Percentiles rank a stretch among this genome's conserved stretches.
Evolutionary conservation across 1,140 invertebrate genomes (phyloP).

Genomic region (Saxidomus purpurata): DNA sequence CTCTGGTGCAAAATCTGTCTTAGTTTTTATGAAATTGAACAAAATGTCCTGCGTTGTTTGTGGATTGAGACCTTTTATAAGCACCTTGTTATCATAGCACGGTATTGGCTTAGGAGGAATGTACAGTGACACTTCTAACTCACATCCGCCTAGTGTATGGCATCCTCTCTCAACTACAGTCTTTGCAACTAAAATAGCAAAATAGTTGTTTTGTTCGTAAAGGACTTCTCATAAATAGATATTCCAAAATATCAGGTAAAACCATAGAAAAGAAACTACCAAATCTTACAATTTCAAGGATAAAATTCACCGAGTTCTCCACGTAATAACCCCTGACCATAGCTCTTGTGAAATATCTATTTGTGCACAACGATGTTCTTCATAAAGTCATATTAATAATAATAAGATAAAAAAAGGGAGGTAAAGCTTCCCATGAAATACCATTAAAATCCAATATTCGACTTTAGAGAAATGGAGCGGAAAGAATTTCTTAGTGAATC

Average conservation of each 20-base stretch:
- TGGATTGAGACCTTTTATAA: slow-evolving; percentile 15
- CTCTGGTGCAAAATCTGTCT: background rate
- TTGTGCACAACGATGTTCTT: too few relatives aligned
- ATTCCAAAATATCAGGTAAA: too few relatives aligned
- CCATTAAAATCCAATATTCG: too few relatives aligned
- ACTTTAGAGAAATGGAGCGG: too few relatives aligned
- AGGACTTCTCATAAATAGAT: slow-evolving; percentile 45
- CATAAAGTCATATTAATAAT: too few relatives aligned
- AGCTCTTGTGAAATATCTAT: background rate
- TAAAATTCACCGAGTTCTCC: background rate
- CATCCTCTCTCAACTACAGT: background rate
- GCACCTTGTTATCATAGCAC: slow-evolving; percentile 16
- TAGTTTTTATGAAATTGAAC: slow-evolving; percentile 5
- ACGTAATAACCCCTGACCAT: background rate
- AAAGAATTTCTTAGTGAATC: too few relatives aligned
- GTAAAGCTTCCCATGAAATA: too few relatives aligned
- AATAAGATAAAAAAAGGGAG: too few relatives aligned
- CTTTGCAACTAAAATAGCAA: slow-evolving; percentile 17
- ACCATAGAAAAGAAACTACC: too few relatives aligned
- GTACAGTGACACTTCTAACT: background rate
- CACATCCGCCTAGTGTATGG: background rate
- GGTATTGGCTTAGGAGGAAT: background rate
- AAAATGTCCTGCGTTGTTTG: slow-evolving; percentile 7
- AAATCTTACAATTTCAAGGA: too few relatives aligned
- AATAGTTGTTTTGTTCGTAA: slow-evolving; percentile 5